These are phyloP conservation scores for Dicrurus megarhynchus DNA, from an alignment of 2,113 vertebrate species.

Conservation along the genomic window DNA sequence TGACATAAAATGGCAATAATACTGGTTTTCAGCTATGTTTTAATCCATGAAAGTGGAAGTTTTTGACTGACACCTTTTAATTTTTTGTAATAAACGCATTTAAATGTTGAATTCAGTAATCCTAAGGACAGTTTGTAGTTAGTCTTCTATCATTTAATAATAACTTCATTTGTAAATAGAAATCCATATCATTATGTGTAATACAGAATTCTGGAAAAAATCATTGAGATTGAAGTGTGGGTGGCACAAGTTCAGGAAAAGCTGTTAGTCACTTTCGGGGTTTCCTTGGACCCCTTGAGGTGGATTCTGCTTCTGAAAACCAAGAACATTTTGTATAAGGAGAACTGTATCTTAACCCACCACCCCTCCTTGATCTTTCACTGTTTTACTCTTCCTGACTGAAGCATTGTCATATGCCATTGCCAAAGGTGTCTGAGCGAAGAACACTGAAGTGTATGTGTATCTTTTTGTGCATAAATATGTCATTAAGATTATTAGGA, in stretches of 20 bases:
- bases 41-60: background rate
- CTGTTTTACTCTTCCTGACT: background rate
- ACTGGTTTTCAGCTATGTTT: background rate
- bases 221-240: background rate
- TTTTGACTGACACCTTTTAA: background rate
- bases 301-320: background rate
- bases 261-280: background rate
- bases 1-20: background rate
- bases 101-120: background rate
- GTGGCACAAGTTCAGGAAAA: background rate
- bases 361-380: background rate
- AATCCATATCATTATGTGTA: background rate
- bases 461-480: background rate
- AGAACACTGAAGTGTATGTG: background rate
- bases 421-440: background rate
- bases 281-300: background rate
- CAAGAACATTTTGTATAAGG: background rate
- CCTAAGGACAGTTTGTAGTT: background rate
- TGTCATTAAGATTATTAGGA: background rate
- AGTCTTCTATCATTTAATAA: background rate
- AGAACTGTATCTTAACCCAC: background rate
- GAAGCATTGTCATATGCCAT: background rate
- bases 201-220: background rate
- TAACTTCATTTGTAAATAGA: background rate
- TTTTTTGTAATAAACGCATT: background rate